These are phyloP conservation scores for Phyto melanocephala DNA, from an alignment of 2,888 invertebrate genomes.

Conservation along the genomic window DNA sequence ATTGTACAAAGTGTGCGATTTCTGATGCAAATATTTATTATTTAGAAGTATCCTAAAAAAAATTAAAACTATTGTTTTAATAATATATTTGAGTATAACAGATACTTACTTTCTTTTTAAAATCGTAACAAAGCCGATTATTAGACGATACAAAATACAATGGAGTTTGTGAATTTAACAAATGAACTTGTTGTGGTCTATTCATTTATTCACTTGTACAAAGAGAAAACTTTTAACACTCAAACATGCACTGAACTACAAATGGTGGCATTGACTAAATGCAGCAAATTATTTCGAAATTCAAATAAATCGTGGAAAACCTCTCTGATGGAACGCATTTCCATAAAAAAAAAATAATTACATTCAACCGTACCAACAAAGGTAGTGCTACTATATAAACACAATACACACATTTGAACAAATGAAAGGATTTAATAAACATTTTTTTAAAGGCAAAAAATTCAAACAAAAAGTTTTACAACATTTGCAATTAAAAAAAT, in stretches of 20 bases:
- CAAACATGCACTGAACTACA: not conserved
- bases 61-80: too few species aligned
- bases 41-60: too few species aligned
- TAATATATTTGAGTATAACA: too few species aligned
- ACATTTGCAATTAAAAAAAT: conserved; percentile 63
- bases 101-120: too few species aligned
- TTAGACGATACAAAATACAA: too few species aligned
- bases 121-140: too few species aligned
- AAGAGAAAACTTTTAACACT: not conserved
- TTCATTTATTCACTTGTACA: conserved; percentile 9
- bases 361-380: not conserved
- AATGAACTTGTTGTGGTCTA: conserved; percentile 36
- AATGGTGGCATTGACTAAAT: conserved; percentile 37
- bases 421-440: conserved; percentile 32
- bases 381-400: not conserved
- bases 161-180: too few species aligned
- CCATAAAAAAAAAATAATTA: conserved; percentile 17
- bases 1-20: too few species aligned
- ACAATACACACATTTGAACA: not conserved
- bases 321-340: conserved; percentile 50
- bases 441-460: not conserved
- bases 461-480: conserved; percentile 15
- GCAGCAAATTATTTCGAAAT: conserved; percentile 56
- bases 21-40: too few species aligned
- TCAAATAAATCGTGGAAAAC: conserved; percentile 53